Base-by-base conservation (phyloP, 2,113 vertebrate genomes). In the Telmatochromis sp. region DNA sequence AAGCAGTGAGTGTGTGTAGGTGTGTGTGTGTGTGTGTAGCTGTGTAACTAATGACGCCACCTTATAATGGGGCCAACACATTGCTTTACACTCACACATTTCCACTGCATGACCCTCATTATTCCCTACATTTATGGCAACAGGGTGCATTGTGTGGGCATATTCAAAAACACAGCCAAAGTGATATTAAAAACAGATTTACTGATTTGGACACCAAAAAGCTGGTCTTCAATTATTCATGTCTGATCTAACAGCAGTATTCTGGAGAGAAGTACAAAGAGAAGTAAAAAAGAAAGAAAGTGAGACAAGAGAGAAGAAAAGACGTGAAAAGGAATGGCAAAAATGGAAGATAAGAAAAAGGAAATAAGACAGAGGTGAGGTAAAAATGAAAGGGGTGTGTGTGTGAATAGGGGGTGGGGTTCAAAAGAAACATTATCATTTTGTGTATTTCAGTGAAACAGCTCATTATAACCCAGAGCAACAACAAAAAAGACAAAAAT, bases 391-490 rank as follows among this genome's bases (percentile, higher is more conserved):
- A 28, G 13, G 11, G 2, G 23, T 28, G 55, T 28, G 23, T 28
- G 53, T 55, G 53, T 57, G 54, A 31, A 60, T 12, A 0, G 19
- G 40, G 40, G 40, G 68, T 26, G 19, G 42, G 53, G 40, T 50
- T 31, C 10, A 40, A 60, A 50, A 57, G 58, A 75, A 83, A 86
- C 63, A 35, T 86, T n/a, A 26, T 68, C 42, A 42, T 92, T 87
- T 86, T 68, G 86, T 91, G 71, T 73, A 33, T 28, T 83, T 35
- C 26, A 42, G 65, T 73, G 57, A 85, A 85, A 86, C 45, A 37
- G 89, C 82, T 93, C 87, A 88, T 92, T 90, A 88, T 55, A 58
- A 81, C 51, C 15, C 75, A 54, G 33, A 86, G 53, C 47, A 84
- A 82, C 12, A 83, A 26, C 47, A 23, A 82, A 86, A 28, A 89